Percentiles rank a stretch among this genome's conserved stretches.
Conservation (phyloP, 2,113 vertebrate species). For the Pituophis catenifer region DNA sequence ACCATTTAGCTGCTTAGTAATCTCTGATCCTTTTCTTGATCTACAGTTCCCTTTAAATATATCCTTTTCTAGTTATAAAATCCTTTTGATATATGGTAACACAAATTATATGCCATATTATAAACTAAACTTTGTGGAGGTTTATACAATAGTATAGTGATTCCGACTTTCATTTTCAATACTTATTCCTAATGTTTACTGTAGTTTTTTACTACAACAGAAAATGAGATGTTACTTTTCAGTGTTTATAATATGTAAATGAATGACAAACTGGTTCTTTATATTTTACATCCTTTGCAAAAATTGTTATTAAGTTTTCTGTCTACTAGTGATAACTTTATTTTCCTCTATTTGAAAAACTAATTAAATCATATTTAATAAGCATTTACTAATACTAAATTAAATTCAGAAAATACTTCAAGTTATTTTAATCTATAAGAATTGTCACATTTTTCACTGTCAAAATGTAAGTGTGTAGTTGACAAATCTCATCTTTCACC, state of each 20-base stretch:
- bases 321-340: neutral
- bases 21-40: neutral
- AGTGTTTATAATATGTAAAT: neutral
- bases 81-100: neutral
- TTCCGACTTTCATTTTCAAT: neutral
- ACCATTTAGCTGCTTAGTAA: neutral
- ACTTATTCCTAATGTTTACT: neutral
- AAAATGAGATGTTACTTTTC: neutral
- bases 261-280: neutral
- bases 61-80: neutral
- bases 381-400: neutral
- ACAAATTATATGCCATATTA: neutral
- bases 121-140: neutral
- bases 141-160: neutral
- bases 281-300: neutral
- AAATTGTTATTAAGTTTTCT: neutral
- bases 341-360: neutral
- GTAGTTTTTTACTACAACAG: neutral
- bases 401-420: neutral
- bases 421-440: neutral
- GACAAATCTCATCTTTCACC: neutral
- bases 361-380: neutral
- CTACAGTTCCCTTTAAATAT: neutral
- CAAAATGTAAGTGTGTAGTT: constrained; percentile 6
- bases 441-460: neutral